These are phyloP conservation scores for Rhagophthalmus giganteus DNA, from an alignment of 2,888 invertebrate species.

Conservation along the genomic window DNA sequence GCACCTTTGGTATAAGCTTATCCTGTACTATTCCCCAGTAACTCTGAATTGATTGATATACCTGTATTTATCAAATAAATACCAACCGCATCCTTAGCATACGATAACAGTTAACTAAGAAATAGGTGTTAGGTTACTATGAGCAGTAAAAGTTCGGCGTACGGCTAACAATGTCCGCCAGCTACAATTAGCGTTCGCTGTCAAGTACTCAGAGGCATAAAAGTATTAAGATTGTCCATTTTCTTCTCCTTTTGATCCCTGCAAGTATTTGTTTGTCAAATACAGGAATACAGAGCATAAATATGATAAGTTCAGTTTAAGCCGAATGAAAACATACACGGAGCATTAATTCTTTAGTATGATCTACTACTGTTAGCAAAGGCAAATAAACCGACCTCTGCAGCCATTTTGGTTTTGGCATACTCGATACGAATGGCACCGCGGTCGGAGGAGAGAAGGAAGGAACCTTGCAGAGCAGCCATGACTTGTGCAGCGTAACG, in stretches of 20 bases:
- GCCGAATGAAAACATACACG: constrained; percentile 18
- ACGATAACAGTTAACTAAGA: constrained; percentile 53
- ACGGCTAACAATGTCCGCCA: constrained; percentile 49
- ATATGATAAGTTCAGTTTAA: constrained; percentile 14
- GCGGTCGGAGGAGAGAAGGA: constrained; percentile 93
- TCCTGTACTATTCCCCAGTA: constrained; percentile 42
- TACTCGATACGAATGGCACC: constrained; percentile 98
- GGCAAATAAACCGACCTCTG: constrained; percentile 62
- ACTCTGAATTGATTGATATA: constrained; percentile 35
- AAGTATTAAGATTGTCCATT: constrained; percentile 83
- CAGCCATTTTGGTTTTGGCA: constrained; percentile 98
- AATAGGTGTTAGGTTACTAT: constrained; percentile 35
- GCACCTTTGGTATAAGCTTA: constrained; percentile 87
- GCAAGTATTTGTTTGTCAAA: constrained; percentile 33
- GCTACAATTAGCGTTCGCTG: constrained; percentile 62
- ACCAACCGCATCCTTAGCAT: constrained; percentile 50
- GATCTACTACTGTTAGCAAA: constrained; percentile 32
- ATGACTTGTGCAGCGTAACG: constrained; percentile 90
- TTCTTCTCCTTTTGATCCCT: constrained; percentile 88
- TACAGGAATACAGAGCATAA: constrained; percentile 37
- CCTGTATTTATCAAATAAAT: constrained; percentile 52
- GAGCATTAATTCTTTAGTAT: constrained; percentile 21
- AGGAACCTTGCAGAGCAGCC: constrained; percentile 93
- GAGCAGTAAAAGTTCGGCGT: constrained; percentile 28
- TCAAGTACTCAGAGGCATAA: constrained; percentile 73